Evolutionary conservation across 2,113 vertebrate species (phyloP), one percentile per base, ranked within the genome.

Genomic region (Pycnonotus jocosus): DNA sequence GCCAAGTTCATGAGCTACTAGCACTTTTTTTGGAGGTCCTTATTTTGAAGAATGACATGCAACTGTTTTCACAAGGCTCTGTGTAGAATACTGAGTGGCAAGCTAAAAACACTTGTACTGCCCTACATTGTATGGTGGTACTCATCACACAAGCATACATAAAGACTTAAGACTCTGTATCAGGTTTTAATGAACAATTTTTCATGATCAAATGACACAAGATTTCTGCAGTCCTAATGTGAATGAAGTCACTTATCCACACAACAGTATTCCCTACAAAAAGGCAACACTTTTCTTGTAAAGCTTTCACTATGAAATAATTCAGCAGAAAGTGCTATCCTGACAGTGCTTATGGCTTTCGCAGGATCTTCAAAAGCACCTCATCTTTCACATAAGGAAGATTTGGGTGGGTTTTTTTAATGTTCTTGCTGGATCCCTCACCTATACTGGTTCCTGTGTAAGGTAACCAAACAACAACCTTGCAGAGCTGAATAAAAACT

Each of bases 401-500:
- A 82, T 69, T 31, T 45, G 61, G 56, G 45, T 82, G 11, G 28
- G 8, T 61, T 58, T 82, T 82, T 81, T 31, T 11, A 51, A 82
- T 53, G 47, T 70, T 82, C 47, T 60, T 72, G 37, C n/a, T 92
- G 92, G 87, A 92, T 73, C 64, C 35, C 71, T 95, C 58, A 78
- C 64, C 44, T 81, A 14, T 68, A 44, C n/a, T 40, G 60, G 70
- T 76, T 80, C 65, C 80, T 79, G 65, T 40, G 48, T 86, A 76
- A 84, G 81, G 92, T 45, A 86, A 92, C 64, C 57, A 21, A 81
- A 38, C 31, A 69, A 30, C 69, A 5, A 62, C 84, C 48, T 64
- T 58, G 66, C 70, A 77, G 70, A 86, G 73, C 83, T 92, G 86
- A 90, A 86, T 95, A 95, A 96, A 88, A 91, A 50, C n/a, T 71